Percentiles rank a stretch among this genome's conserved stretches.
Conservation (phyloP, 2,113 vertebrate species). For the Alouatta palliata region DNA sequence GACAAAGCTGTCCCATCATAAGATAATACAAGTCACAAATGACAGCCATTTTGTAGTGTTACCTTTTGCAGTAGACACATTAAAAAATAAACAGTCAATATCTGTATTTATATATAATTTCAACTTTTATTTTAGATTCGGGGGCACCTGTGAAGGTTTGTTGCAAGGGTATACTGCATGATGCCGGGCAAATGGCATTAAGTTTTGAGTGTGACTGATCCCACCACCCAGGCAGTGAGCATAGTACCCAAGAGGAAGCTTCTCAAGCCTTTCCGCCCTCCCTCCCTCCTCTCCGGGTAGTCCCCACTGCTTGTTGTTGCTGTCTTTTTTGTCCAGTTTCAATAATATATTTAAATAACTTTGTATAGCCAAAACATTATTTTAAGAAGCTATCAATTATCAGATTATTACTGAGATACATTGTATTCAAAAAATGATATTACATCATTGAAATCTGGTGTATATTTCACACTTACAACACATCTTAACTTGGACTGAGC, state of each 20-base stretch:
- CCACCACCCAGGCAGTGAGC: no score
- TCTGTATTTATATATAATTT: neutral
- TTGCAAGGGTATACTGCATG: no score
- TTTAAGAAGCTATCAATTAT: neutral
- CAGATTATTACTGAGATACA: neutral
- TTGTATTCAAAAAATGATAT: neutral
- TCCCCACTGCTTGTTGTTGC: no score
- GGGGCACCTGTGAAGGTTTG: no score
- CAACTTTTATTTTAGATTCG: no score
- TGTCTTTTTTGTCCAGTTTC: neutral
- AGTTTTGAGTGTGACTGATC: no score
- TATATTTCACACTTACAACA: neutral
- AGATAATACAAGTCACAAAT: neutral
- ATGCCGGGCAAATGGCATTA: no score
- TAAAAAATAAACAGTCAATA: neutral
- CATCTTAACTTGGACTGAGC: neutral
- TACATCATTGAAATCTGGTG: neutral
- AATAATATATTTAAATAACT: neutral
- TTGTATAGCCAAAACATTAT: neutral
- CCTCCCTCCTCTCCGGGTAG: no score
- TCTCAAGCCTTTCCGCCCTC: no score
- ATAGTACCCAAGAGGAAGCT: no score
- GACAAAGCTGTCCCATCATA: neutral
- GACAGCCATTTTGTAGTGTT: neutral
- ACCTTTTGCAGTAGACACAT: neutral